Conservation (phyloP, 2,113 vertebrate genomes). For the Gyps fulvus region DNA sequence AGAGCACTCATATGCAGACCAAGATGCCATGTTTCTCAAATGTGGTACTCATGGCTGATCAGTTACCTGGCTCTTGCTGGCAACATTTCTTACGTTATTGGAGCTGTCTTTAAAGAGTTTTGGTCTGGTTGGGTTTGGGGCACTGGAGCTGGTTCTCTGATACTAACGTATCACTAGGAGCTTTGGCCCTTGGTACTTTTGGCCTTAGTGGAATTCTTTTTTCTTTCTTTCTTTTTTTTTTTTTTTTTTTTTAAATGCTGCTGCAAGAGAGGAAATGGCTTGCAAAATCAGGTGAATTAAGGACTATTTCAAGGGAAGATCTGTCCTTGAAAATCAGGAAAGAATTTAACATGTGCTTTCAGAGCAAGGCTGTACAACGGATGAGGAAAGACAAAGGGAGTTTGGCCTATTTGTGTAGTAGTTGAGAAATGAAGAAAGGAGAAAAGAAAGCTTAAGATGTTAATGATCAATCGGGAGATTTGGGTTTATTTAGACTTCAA, state of each 20-base stretch:
- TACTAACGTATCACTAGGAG: neutral
- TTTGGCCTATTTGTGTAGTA: neutral
- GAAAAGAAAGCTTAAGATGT: neutral
- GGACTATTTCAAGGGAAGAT: neutral
- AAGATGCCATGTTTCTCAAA: neutral
- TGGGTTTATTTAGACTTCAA: neutral
- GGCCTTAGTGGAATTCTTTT: neutral
- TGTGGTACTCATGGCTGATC: rapidly evolving
- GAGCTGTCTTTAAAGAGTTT: neutral
- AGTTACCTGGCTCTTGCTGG: neutral
- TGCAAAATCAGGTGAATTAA: neutral
- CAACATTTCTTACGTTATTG: neutral
- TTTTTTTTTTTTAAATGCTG: neutral
- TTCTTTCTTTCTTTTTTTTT: neutral
- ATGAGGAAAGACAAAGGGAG: neutral
- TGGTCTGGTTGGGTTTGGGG: neutral
- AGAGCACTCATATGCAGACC: neutral
- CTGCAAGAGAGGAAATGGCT: neutral
- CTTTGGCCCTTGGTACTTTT: neutral
- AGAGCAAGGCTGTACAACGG: neutral
- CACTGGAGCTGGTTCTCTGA: neutral
- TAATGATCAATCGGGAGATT: neutral
- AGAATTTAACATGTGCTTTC: neutral
- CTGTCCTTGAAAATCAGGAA: neutral
- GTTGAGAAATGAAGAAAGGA: neutral